Evolutionary conservation across 2,797 vertebrate genomes (phyloP), one percentile per base, ranked within the genome.

Genomic region (Acridotheres tristis): DNA sequence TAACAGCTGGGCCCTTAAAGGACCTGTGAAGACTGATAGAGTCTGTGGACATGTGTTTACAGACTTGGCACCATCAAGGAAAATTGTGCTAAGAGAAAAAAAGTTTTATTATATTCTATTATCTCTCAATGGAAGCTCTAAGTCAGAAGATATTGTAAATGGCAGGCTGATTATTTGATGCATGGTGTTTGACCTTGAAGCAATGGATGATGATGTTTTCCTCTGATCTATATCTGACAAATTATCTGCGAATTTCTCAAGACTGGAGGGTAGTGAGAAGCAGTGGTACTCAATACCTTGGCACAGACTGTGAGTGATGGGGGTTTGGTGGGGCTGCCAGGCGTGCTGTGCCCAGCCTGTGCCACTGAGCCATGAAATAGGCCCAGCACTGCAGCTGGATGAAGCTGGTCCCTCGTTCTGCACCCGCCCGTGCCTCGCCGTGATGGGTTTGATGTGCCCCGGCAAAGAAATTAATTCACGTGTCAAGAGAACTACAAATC

Each of bases 371-470:
- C 8, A 1, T 42, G 78, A 23, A 43, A 65, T 1, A 17, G 36
- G 13, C 16, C 5, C 66, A 23, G 82, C 2, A 1, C 7, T 55
- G 47, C 3, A 5, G 43, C 43, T 27, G 16, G 26, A 5, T 16
- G 25, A 30, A 32, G 10, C 27, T 20, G 1, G 12, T 54, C 30
- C 30, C n/a, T 43, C 3, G 1, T 32, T 40, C 51, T 63, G 40
- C 23, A 5, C 0, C 0, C 0, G 0, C 47, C n/a, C 0, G 0
- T 25, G 43, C 34, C 40, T 66, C 4, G 0, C 0, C 0, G 25
- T 7, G 72, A 7, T 13, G 66, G 47, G 10, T n/a, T 61, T 58
- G 9, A 22, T 0, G 3, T n/a, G 36, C 13, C 3, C 21, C 1
- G 4, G 45, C 27, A 45, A 73, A 90, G 76, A 69, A 72, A 88